Percentiles rank a stretch among this genome's conserved stretches.
phyloP scores from a whole-genome alignment of 2,113 vertebrate species.

The Mesoclemmys tuberculata region DNA sequence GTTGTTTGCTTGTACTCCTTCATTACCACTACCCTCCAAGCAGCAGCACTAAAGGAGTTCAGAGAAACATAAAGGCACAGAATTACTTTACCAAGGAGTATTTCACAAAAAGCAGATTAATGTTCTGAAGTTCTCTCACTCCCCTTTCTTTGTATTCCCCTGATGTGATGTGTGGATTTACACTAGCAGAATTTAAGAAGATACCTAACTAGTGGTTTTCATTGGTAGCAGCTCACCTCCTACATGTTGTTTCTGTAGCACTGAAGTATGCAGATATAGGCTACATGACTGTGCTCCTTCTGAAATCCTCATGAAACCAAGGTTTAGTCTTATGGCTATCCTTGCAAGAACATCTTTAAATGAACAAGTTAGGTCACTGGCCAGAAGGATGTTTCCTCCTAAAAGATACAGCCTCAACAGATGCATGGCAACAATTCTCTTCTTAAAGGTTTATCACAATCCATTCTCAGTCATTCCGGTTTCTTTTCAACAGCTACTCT shows the following conservation, averaged over 20 bases:
- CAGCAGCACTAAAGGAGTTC: neutral
- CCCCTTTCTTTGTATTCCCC: neutral
- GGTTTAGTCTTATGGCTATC: constrained; percentile 37
- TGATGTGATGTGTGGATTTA: neutral
- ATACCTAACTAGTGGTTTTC: neutral
- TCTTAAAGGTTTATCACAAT: neutral
- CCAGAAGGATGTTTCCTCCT: neutral
- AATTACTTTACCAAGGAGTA: neutral
- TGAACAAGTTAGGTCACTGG: constrained; percentile 41
- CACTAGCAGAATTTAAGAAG: neutral
- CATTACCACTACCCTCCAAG: neutral
- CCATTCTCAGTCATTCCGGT: neutral
- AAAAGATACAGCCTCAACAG: neutral
- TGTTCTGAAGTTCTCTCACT: neutral
- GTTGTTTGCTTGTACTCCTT: neutral
- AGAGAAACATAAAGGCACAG: neutral
- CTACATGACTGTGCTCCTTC: neutral
- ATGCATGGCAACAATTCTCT: constrained; percentile 45
- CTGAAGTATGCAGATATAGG: neutral
- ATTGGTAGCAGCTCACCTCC: neutral
- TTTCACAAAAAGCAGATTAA: neutral
- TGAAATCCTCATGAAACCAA: constrained; percentile 48
- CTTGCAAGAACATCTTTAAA: constrained; percentile 49
- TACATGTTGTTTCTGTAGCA: neutral
- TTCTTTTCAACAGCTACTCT: neutral